phyloP scores from a whole-genome alignment of 1,140 invertebrate genomes.

The Drosophila tsacasi region DNA sequence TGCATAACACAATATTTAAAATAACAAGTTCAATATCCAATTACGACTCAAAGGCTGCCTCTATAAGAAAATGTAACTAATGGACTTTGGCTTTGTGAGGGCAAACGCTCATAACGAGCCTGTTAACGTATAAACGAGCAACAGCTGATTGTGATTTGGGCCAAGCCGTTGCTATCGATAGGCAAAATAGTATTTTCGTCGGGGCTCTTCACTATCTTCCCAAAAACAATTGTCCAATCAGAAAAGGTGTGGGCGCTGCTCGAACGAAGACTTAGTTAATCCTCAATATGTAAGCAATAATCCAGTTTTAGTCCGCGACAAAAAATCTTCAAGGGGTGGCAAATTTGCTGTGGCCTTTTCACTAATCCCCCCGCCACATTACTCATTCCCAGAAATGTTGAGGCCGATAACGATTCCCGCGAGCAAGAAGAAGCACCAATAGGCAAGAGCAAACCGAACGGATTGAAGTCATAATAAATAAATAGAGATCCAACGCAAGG shows the following conservation, averaged over 20 bases:
- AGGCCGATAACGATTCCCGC: conserved; percentile 45
- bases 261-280: conserved; percentile 13
- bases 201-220: neutral
- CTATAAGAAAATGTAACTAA: neutral
- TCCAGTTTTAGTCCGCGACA: neutral
- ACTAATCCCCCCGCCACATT: conserved; percentile 26
- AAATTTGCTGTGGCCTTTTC: neutral
- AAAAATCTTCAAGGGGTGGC: neutral
- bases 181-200: neutral
- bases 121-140: conserved; percentile 13
- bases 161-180: conserved; percentile 25
- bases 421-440: conserved; percentile 55
- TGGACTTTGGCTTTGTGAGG: conserved; percentile 5
- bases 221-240: conserved; percentile 29
- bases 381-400: conserved; percentile 47
- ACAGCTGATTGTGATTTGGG: conserved; percentile 28
- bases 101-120: neutral
- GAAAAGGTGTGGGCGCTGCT: conserved; percentile 35
- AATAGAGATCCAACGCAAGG: conserved; percentile 1
- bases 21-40: neutral
- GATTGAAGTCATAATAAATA: conserved; percentile 25
- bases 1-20: neutral
- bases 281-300: conserved; percentile 21
- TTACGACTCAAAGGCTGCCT: neutral
- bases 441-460: conserved; percentile 38